phyloP scores from a whole-genome alignment of 2,797 vertebrate genomes.

The Acipenser transmontanus region DNA sequence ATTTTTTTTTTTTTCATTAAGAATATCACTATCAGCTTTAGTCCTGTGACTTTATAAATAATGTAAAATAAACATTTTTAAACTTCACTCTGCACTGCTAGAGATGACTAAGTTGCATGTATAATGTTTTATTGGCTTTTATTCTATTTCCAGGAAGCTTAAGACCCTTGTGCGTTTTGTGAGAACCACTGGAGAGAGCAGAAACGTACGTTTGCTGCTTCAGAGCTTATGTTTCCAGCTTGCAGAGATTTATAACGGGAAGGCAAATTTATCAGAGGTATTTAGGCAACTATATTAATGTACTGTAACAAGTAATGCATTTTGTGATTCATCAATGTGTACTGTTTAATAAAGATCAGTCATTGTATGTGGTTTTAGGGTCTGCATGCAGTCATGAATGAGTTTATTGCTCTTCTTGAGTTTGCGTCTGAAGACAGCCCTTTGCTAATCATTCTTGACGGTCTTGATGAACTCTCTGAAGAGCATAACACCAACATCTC shows the following conservation, averaged over 20 bases:
- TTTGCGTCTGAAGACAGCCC: constrained; percentile 34
- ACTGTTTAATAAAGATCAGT: neutral
- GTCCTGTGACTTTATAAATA: too few species aligned
- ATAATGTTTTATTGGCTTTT: constrained; percentile 3
- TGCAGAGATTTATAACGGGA: constrained; percentile 38
- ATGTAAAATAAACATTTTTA: too few species aligned
- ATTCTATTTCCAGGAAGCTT: constrained; percentile 28
- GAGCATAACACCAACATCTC: constrained; percentile 45
- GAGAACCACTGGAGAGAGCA: constrained; percentile 45
- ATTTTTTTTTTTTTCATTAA: too few species aligned
- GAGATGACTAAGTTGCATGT: neutral
- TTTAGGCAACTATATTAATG: neutral
- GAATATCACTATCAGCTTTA: too few species aligned
- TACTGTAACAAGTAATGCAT: neutral
- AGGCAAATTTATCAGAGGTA: constrained; percentile 48
- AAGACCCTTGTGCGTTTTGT: constrained; percentile 40
- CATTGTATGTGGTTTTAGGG: constrained; percentile 30
- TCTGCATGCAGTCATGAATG: constrained; percentile 44
- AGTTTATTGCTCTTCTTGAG: constrained; percentile 49
- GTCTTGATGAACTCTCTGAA: constrained; percentile 52
- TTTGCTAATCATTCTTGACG: constrained; percentile 49
- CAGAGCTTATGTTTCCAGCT: constrained; percentile 49
- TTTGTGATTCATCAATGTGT: neutral
- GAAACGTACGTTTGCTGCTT: constrained; percentile 40
- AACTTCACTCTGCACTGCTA: too few species aligned